phyloP scores from a whole-genome alignment of 2,113 vertebrate genomes.

The Chaenogobius annularis region DNA sequence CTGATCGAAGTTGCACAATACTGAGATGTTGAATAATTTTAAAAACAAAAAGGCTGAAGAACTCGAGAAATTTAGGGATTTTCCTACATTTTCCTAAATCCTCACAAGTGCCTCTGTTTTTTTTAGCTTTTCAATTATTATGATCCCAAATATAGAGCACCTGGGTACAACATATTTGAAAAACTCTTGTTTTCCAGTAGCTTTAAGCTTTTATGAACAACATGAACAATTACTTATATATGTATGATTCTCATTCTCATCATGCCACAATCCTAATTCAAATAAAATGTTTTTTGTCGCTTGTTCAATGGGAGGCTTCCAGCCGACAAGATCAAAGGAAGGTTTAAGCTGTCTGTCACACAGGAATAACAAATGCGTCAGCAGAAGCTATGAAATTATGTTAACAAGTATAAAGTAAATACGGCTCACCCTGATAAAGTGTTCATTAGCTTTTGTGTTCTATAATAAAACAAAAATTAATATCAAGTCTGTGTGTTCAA shows the following conservation, averaged over 20 bases:
- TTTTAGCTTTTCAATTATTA: no score
- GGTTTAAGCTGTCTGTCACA: slow-evolving; percentile 12
- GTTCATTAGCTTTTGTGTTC: slow-evolving; percentile 11
- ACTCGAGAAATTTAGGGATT: no score
- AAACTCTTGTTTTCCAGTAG: no score
- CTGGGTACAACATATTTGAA: no score
- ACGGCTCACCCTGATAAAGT: slow-evolving; percentile 15
- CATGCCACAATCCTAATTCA: background rate
- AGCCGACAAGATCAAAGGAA: background rate
- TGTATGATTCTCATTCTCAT: background rate
- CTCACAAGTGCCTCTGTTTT: no score
- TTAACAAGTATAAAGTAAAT: slow-evolving; percentile 25
- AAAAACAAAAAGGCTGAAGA: no score
- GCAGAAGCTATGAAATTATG: background rate
- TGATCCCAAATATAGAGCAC: no score
- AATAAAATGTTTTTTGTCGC: background rate
- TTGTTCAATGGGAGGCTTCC: slow-evolving; percentile 27
- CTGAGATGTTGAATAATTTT: no score
- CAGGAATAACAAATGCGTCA: slow-evolving; percentile 1
- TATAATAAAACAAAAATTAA: slow-evolving; percentile 35
- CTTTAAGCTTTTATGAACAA: no score
- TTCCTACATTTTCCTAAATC: no score
- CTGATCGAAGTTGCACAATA: slow-evolving; percentile 19
- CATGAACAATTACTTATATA: background rate
- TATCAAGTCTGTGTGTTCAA: slow-evolving; percentile 31